Percentiles rank a stretch among this genome's conserved stretches.
These are phyloP conservation scores for Bos taurus DNA, from an alignment of 2,113 vertebrate species.

Conservation along the genomic window ARS-UCD2.0 NC_037335.1:96279001-96279500, in stretches of 20 bases:
- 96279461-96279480: not conserved
- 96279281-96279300: not conserved
- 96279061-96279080: accelerated
- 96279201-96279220: not conserved
- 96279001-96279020: not conserved
- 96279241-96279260: not conserved
- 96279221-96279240: not conserved
- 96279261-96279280: not conserved
- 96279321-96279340: not conserved
- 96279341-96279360: not conserved
- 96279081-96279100: not conserved
- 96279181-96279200: not conserved
- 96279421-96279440: not conserved
- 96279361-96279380: not conserved
- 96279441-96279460: not conserved
- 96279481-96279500: not conserved
- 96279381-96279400: not conserved
- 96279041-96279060: not conserved
- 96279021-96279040: not conserved
- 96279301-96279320: not conserved
- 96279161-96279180: not conserved
- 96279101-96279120: not conserved
- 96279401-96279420: not conserved
- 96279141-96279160: not conserved
- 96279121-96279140: not conserved